Percentiles rank a stretch among this genome's conserved stretches.
Evolutionary conservation across 2,113 vertebrate genomes (phyloP).

Genomic region (Oryctolagus cuniculus): mOryCun1.1 NC_091433.1:186505501-186506000

Average conservation of each 20-base stretch:
- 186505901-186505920: not conserved
- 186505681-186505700: not conserved
- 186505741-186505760: not conserved
- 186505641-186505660: fast-evolving
- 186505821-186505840: not conserved
- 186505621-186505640: not conserved
- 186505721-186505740: not conserved
- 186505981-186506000: not conserved
- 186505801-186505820: not conserved
- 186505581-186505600: not conserved
- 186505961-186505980: not conserved
- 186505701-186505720: not conserved
- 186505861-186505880: not conserved
- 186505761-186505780: not conserved
- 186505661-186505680: fast-evolving
- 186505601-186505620: not conserved
- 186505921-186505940: not conserved
- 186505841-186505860: not conserved
- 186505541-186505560: not conserved
- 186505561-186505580: fast-evolving
- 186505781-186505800: not conserved
- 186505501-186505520: not conserved
- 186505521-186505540: not conserved
- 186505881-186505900: not conserved
- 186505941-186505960: not conserved